Evolutionary conservation across 2,113 vertebrate genomes (phyloP), one percentile per base, ranked within the genome.

Genomic region (Xyrauchen texanus): DNA sequence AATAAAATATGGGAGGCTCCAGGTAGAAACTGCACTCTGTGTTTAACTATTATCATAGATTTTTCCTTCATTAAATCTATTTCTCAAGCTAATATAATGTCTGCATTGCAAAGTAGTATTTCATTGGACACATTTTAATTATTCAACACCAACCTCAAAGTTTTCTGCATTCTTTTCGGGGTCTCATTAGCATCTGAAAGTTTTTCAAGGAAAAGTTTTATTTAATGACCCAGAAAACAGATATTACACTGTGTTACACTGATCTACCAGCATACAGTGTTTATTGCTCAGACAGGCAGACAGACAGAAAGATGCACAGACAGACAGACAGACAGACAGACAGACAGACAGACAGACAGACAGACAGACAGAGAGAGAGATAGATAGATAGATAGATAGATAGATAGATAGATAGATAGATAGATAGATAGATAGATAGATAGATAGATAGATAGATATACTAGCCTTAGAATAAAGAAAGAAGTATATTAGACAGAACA

Each of bases 171-270:
- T 76, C 72, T 89, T 89, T 87, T 90, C 61, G 8, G 87, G 83
- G 90, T 83, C 91, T 93, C 88, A 92, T 92, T 92, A 92, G 85
- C 45, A 89, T 89, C 92, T 92, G 91, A 83, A 58, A 86, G 87
- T 76, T 76, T 65, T 64, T 65, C 87, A 90, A 91, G 90, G 15
- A 5, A 77, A 80, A 88, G 64, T 78, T 81, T 78, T 81, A 92
- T 91, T 91, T 90, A 90, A 82, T 91, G 91, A 93, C 91, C 92
- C 89, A 92, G 89, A 92, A 92, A 91, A 87, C 81, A 34, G 21
- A 34, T 34, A 34, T 34, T 34, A 34, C 21, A 34, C 21, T 34
- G 21, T 34, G 21, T 34, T 34, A 34, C 21, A 87, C 75, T 85
- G 70, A 84, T 87, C 85, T 86, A 89, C 87, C 85, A 78, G 85